Evolutionary conservation across 2,888 invertebrate species (phyloP).

Genomic region (Axea sp.): DNA sequence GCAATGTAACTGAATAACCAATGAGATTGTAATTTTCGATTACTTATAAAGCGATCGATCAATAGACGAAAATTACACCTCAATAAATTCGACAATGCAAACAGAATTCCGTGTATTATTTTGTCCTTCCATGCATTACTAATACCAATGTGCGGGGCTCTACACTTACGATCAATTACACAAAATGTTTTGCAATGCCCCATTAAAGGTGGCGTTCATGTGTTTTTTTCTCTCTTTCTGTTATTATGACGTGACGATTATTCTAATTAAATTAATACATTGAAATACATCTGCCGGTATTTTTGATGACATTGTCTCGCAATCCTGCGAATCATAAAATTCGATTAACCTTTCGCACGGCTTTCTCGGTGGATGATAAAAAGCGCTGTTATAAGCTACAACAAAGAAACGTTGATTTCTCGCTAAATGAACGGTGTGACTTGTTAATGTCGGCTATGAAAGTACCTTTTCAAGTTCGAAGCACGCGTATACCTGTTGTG

Average conservation of each 20-base stretch:
- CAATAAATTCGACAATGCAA: slow-evolving; percentile 20
- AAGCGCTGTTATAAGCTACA: slow-evolving; percentile 35
- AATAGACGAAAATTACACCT: slow-evolving; percentile 2
- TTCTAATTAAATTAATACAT: slow-evolving; percentile 50
- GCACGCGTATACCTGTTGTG: slow-evolving; percentile 48
- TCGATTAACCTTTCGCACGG: slow-evolving; percentile 55
- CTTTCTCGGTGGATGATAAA: slow-evolving; percentile 42
- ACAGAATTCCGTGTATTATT: slow-evolving; percentile 28
- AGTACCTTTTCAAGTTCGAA: slow-evolving; percentile 47
- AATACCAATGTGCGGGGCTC: background rate
- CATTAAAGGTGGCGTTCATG: slow-evolving; percentile 7
- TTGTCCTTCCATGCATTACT: too few relatives aligned
- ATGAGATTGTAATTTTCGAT: background rate
- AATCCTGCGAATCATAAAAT: slow-evolving; percentile 47
- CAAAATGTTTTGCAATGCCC: background rate
- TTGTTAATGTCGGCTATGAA: slow-evolving; percentile 54
- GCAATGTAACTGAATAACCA: background rate
- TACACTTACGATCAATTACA: slow-evolving; percentile 7
- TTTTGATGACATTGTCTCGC: slow-evolving; percentile 48
- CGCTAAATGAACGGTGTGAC: slow-evolving; percentile 55
- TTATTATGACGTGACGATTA: slow-evolving; percentile 34
- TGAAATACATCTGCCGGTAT: slow-evolving; percentile 28
- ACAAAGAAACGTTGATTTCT: slow-evolving; percentile 56
- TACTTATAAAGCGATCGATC: slow-evolving; percentile 2
- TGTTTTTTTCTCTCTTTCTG: slow-evolving; percentile 17